Evolutionary conservation across 2,888 invertebrate genomes (phyloP).

Genomic region (Drosophila imparisetae): DNA sequence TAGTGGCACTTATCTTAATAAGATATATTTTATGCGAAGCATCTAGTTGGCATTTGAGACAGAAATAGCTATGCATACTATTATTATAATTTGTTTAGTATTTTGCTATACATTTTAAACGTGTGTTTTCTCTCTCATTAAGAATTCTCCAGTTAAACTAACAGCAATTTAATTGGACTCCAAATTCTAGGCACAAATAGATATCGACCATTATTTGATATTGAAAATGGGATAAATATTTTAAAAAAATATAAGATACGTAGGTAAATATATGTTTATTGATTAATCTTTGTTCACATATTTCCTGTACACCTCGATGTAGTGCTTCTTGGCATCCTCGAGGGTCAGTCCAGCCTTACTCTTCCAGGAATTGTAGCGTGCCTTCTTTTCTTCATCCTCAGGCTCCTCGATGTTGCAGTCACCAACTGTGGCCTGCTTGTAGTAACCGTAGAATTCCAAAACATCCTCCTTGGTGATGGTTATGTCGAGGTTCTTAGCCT

Average conservation of each 20-base stretch:
- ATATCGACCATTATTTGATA: slow-evolving; percentile 1
- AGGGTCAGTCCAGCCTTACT: slow-evolving; percentile 91
- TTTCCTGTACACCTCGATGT: slow-evolving; percentile 89
- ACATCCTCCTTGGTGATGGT: slow-evolving; percentile 91
- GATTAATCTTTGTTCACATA: slow-evolving; percentile 67
- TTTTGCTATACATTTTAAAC: neutral
- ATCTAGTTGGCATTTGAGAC: neutral
- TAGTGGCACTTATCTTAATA: neutral
- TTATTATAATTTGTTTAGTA: neutral
- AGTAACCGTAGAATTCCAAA: slow-evolving; percentile 92
- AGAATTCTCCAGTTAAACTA: neutral
- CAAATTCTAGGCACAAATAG: neutral
- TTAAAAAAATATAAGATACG: slow-evolving; percentile 48
- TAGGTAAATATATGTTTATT: slow-evolving; percentile 38
- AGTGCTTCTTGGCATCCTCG: slow-evolving; percentile 92
- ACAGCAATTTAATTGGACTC: neutral
- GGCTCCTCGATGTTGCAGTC: slow-evolving; percentile 93
- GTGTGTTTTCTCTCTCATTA: neutral
- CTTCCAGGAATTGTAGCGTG: slow-evolving; percentile 97
- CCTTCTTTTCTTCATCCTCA: slow-evolving; percentile 95
- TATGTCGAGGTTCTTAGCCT: slow-evolving; percentile 90
- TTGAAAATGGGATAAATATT: slow-evolving; percentile 39
- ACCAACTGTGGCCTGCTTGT: slow-evolving; percentile 93
- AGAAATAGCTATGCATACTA: neutral
- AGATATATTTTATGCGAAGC: neutral